A percentile compares a stretch with the other conserved stretches of the same genome.
These are phyloP conservation scores for Panagrolaimus sp. DNA, from an alignment of 1,140 invertebrate species.

Conservation along the genomic window DNA sequence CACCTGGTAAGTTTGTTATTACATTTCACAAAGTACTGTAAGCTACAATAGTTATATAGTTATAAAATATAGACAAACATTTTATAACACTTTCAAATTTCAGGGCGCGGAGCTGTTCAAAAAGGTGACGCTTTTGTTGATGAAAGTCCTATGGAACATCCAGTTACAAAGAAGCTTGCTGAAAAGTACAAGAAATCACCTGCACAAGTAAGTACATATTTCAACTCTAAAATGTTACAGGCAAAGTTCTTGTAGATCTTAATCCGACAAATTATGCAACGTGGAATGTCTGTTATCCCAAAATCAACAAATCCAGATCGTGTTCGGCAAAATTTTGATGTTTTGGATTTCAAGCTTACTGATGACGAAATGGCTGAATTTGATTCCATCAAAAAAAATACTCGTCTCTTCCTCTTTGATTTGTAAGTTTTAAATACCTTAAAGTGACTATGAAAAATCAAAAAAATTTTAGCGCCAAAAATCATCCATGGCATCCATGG, in stretches of 20 bases:
- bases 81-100: too few species aligned
- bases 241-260: background rate
- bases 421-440: background rate
- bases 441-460: too few species aligned
- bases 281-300: slow-evolving; percentile 8
- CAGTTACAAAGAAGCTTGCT: background rate
- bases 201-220: background rate
- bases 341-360: slow-evolving; percentile 16
- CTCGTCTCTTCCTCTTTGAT: background rate
- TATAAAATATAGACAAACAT: too few species aligned
- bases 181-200: background rate
- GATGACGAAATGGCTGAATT: slow-evolving; percentile 13
- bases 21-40: too few species aligned
- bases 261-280: slow-evolving; percentile 17
- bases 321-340: slow-evolving; percentile 3
- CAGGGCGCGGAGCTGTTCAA: background rate
- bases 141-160: background rate
- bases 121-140: background rate
- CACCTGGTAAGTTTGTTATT: slow-evolving; percentile 52
- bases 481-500: background rate
- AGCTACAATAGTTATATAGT: too few species aligned
- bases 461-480: background rate
- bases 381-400: background rate
- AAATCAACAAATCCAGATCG: slow-evolving; percentile 5
- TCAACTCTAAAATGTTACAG: too few species aligned